Evolutionary conservation across 2,113 vertebrate species (phyloP).

Genomic region (Scopus umbretta): DNA sequence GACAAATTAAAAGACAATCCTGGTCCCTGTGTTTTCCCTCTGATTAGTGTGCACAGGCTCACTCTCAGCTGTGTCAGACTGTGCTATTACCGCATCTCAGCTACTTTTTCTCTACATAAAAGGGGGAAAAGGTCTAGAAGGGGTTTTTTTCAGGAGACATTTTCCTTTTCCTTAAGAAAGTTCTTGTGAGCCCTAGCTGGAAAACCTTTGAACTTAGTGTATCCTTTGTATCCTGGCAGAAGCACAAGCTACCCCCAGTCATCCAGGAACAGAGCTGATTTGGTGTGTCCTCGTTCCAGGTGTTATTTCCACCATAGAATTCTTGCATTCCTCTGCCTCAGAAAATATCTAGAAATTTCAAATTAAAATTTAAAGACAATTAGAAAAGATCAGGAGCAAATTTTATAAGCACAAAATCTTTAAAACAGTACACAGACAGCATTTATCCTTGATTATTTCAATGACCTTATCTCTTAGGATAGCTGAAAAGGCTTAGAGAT

Average conservation of each 20-base stretch:
- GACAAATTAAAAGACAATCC: constrained; percentile 47
- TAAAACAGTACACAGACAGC: background rate
- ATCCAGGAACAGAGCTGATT: background rate
- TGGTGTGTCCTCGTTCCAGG: background rate
- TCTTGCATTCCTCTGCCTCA: background rate
- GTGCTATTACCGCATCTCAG: background rate
- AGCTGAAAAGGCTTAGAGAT: background rate
- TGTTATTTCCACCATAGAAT: background rate
- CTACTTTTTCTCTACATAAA: background rate
- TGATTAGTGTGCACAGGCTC: background rate
- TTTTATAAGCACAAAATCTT: background rate
- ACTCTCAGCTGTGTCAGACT: background rate
- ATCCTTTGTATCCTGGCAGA: background rate
- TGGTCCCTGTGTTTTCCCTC: background rate
- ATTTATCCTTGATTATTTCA: background rate
- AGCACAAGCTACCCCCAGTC: background rate
- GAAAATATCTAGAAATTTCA: background rate
- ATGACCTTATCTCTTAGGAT: background rate
- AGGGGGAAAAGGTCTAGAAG: background rate
- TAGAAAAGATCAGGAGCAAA: background rate
- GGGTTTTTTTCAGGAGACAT: background rate
- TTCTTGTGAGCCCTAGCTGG: background rate
- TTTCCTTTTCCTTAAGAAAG: background rate
- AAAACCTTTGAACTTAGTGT: background rate
- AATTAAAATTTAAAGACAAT: background rate